Evolutionary conservation across 2,888 invertebrate genomes (phyloP), one percentile per base, ranked within the genome.

Genomic region (Drosophila borborema): DNA sequence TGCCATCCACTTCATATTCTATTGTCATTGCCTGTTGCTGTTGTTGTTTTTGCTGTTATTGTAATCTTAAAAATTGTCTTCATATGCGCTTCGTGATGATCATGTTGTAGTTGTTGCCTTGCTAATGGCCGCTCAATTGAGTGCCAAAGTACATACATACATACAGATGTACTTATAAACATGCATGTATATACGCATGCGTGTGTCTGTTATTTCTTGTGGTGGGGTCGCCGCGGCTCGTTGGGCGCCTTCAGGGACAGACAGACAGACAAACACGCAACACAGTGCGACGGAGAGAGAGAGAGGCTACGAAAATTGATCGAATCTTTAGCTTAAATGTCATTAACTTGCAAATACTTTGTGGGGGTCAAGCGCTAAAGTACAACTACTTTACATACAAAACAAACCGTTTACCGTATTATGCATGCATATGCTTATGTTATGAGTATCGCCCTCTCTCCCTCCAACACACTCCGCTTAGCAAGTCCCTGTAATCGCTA

Each of bases 51-150:
- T 62, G 71, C 56, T 82, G 68, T 75, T 85, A 80, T 87, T 89
- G 90, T 89, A 87, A 89, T 89, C 90, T 86, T 85, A 69, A 88
- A 87, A 88, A 87, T 86, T 86, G 88, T 86, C 88, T 86, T 89
- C 74, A 76, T 85, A 72, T 72, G 81, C 78, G 77, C 63, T 61
- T 69, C 43, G 63, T 14, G 41, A 64, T 72, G 61, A 63, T 70
- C 70, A 41, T 77, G 56, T 56, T 81, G 74, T 69, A 74, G 69
- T 74, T 86, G 82, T 56, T 80, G 82, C 64, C 72, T 86, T 86
- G 89, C 85, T 85, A 85, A 85, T 85, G 89, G 89, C 80, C 80
- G 87, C 87, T 85, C 87, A 85, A 85, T 85, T 85, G 85, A 84
- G 85, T 87, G 87, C 87, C 87, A 85, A 89, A 85, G 88, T 85